Evolutionary conservation across 2,113 vertebrate species (phyloP).

Genomic region (Heterotilapia buettikoferi): DNA sequence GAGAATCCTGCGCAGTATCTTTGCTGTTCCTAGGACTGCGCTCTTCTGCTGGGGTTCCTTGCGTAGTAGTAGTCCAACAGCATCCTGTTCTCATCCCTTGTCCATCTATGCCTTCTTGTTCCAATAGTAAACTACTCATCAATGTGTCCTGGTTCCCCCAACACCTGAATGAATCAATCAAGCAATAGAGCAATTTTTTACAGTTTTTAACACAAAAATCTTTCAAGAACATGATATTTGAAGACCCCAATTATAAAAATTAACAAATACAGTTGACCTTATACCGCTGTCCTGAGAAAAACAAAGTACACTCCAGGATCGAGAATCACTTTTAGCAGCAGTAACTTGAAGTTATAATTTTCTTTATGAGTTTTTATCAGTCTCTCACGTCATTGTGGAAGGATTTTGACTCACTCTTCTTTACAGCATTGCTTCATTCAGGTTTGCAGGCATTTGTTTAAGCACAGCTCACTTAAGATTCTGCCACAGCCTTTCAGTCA

Average conservation of each 20-base stretch:
- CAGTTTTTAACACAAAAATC: background rate
- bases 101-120: background rate
- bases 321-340: background rate
- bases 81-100: background rate
- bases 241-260: background rate
- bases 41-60: background rate
- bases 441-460: background rate
- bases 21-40: background rate
- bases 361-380: background rate
- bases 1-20: background rate
- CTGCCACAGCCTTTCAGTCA: background rate
- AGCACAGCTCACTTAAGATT: background rate
- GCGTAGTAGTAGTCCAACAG: background rate
- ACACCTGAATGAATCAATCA: background rate
- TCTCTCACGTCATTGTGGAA: background rate
- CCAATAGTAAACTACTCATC: background rate
- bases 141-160: background rate
- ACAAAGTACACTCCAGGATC: background rate
- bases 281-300: background rate
- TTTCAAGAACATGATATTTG: background rate
- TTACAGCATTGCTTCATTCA: background rate
- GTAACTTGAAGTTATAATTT: background rate
- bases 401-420: background rate
- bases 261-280: background rate
- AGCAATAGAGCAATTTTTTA: background rate